A percentile compares a stretch with the other conserved stretches of the same genome.
Conservation (phyloP, 1,140 invertebrate genomes). For the Brachionus sp. region DNA sequence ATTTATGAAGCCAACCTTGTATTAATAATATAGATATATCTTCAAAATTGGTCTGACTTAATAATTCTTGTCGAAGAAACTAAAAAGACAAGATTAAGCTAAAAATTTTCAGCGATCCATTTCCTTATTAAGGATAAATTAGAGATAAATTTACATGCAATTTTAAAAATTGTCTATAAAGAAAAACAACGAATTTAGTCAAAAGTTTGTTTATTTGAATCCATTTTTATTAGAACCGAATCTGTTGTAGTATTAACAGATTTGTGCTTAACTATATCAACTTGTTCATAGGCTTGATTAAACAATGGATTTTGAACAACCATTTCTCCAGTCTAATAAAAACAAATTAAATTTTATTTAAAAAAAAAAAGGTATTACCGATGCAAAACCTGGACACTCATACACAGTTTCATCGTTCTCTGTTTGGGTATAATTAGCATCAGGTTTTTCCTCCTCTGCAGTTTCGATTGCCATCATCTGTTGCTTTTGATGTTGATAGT, state of each 20-base stretch:
- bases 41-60: not conserved
- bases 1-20: not conserved
- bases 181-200: not conserved
- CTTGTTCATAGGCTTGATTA: constrained; percentile 66
- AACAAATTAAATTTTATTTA: constrained; percentile 48
- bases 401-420: constrained; percentile 96
- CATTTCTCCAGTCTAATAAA: constrained; percentile 84
- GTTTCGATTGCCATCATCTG: constrained; percentile 73
- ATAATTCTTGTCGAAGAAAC: not conserved
- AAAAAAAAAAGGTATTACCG: constrained; percentile 63
- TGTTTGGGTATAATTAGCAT: constrained; percentile 87
- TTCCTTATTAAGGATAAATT: not conserved
- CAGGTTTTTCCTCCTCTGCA: constrained; percentile 53
- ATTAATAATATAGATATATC: not conserved
- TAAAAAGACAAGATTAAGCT: not conserved
- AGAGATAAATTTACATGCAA: not conserved
- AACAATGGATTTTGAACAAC: constrained; percentile 96
- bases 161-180: not conserved
- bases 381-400: constrained; percentile 90
- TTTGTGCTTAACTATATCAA: not conserved
- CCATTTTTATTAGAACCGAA: not conserved
- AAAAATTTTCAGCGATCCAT: not conserved
- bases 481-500: constrained; percentile 96
- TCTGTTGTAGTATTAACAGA: not conserved
- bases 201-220: not conserved